Percentiles rank a stretch among this genome's conserved stretches.
These are phyloP conservation scores for Euzophera pinguis DNA, from an alignment of 2,888 invertebrate species.

Conservation along the genomic window DNA sequence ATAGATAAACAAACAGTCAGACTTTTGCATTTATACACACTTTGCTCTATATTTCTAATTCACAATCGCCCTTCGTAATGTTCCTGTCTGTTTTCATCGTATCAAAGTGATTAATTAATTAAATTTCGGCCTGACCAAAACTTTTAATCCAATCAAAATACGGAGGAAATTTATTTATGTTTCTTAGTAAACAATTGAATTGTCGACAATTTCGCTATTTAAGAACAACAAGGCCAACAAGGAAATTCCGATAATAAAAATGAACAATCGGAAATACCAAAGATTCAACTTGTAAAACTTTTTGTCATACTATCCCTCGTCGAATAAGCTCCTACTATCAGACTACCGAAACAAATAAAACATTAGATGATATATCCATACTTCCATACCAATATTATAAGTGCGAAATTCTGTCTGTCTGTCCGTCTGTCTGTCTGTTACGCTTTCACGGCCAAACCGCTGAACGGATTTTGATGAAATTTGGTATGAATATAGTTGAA, in stretches of 20 bases:
- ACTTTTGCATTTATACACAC: too few species aligned
- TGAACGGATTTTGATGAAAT: too few species aligned
- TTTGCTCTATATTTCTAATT: not conserved
- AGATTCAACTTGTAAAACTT: not conserved
- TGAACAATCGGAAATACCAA: not conserved
- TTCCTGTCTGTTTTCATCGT: not conserved
- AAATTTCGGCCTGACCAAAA: not conserved
- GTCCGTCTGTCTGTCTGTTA: too few species aligned
- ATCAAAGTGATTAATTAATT: not conserved
- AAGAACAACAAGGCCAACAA: not conserved
- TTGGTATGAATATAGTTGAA: too few species aligned
- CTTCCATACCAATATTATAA: too few species aligned
- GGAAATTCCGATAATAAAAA: not conserved
- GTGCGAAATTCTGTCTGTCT: too few species aligned
- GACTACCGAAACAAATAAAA: too few species aligned
- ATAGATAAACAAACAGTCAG: too few species aligned
- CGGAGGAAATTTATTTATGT: not conserved
- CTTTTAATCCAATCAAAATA: conserved; percentile 4
- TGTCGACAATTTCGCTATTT: not conserved
- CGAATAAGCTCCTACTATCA: not conserved
- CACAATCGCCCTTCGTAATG: not conserved
- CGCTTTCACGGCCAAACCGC: too few species aligned
- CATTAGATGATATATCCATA: too few species aligned
- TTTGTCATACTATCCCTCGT: not conserved
- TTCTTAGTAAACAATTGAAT: conserved; percentile 5